phyloP scores from a whole-genome alignment of 1,140 invertebrate genomes.

The Bathynomus jamesi region DNA sequence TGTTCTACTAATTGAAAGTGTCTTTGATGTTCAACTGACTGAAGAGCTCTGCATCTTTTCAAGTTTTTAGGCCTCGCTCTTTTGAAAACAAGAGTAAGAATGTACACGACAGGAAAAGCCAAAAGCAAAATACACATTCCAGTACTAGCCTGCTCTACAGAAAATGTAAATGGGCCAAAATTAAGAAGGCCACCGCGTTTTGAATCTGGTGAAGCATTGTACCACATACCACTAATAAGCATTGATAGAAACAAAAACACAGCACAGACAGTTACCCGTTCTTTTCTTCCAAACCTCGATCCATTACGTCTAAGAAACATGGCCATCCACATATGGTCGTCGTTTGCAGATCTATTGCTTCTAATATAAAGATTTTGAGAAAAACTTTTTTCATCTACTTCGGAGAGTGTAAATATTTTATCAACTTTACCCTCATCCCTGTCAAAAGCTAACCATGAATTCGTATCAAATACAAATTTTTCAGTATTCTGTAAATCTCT shows the following conservation, averaged over 20 bases:
- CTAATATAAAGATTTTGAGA: slow-evolving; percentile 13
- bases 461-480: not conserved
- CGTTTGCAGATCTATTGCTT: slow-evolving; percentile 3
- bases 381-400: slow-evolving; percentile 3
- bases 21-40: slow-evolving; percentile 17
- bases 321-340: slow-evolving; percentile 19
- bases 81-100: slow-evolving; percentile 10
- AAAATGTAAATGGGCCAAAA: slow-evolving; percentile 10
- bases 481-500: slow-evolving; percentile 2
- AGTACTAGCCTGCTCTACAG: slow-evolving; percentile 2
- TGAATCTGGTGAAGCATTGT: not conserved
- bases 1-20: not conserved
- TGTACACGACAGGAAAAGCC: not conserved
- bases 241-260: slow-evolving; percentile 11
- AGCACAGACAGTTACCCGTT: slow-evolving; percentile 8
- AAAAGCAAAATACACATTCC: slow-evolving; percentile 5
- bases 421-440: not conserved
- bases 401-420: not conserved
- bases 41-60: slow-evolving; percentile 7
- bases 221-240: slow-evolving; percentile 6
- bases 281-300: slow-evolving; percentile 9
- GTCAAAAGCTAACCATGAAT: not conserved
- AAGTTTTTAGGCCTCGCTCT: slow-evolving; percentile 12
- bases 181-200: not conserved
- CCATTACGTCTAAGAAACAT: slow-evolving; percentile 12